These are phyloP conservation scores for Chlamydotis undulata DNA, from an alignment of 2,113 vertebrate species.

Conservation along the genomic window DNA sequence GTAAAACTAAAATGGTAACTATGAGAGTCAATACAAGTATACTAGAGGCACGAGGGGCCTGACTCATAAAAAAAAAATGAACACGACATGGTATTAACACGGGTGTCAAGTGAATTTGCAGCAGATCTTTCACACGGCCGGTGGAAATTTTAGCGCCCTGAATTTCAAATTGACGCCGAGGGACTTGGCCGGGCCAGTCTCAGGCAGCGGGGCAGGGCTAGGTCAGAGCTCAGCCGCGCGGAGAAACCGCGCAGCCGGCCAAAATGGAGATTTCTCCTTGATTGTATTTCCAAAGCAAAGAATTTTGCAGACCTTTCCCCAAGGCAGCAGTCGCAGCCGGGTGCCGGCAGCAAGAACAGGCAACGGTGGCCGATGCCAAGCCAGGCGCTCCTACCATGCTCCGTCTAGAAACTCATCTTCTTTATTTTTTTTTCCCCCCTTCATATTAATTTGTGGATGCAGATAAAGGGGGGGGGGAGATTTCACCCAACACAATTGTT, in stretches of 20 bases:
- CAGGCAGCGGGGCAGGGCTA: background rate
- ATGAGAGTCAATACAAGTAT: conserved; percentile 90
- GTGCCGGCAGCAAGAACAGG: background rate
- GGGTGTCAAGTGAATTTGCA: conserved; percentile 71
- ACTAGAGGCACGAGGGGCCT: conserved; percentile 95
- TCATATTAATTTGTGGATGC: conserved; percentile 47
- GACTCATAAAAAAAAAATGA: conserved; percentile 79
- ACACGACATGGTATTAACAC: conserved; percentile 81
- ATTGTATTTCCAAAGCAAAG: conserved; percentile 5
- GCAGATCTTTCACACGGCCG: conserved; percentile 58
- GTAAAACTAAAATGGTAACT: conserved; percentile 83
- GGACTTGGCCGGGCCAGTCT: conserved; percentile 21
- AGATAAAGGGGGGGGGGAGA: background rate
- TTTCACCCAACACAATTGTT: conserved; percentile 22
- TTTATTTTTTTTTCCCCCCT: background rate
- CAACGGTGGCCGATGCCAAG: background rate
- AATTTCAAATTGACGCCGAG: background rate
- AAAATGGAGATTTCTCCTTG: conserved; percentile 18
- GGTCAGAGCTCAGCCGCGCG: background rate
- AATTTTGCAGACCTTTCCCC: conserved; percentile 19
- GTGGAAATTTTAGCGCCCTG: conserved; percentile 39
- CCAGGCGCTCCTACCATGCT: background rate
- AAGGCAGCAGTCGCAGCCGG: background rate
- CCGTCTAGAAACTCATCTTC: conserved; percentile 5
- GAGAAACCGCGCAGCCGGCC: background rate